Evolutionary conservation across 2,888 invertebrate genomes (phyloP).

Genomic region (Drosophila macrothrix): DNA sequence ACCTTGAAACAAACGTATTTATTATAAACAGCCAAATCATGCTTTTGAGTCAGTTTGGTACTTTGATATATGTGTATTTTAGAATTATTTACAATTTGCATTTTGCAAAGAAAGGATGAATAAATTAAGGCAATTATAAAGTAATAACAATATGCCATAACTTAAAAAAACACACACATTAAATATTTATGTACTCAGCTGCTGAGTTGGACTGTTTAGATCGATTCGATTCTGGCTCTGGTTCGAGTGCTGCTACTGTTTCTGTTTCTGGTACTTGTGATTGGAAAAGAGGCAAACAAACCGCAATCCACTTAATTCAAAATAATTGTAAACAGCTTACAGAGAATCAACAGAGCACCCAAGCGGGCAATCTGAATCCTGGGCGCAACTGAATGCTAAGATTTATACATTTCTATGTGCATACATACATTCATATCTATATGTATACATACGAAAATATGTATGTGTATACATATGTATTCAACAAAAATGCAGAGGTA

Average conservation of each 20-base stretch:
- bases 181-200: slow-evolving; percentile 45
- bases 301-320: slow-evolving; percentile 62
- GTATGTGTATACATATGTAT: slow-evolving; percentile 1
- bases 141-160: slow-evolving; percentile 35
- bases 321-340: slow-evolving; percentile 68
- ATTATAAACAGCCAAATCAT: neutral
- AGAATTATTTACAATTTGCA: neutral
- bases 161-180: slow-evolving; percentile 18
- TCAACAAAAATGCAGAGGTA: slow-evolving; percentile 44
- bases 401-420: slow-evolving; percentile 51
- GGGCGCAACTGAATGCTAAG: slow-evolving; percentile 63
- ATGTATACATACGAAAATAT: slow-evolving; percentile 11
- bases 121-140: slow-evolving; percentile 38
- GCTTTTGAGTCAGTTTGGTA: neutral
- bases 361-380: slow-evolving; percentile 57
- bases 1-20: neutral
- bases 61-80: neutral
- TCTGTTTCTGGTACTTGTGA: neutral
- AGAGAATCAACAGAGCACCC: slow-evolving; percentile 48
- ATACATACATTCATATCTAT: neutral
- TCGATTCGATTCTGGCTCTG: slow-evolving; percentile 10
- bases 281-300: slow-evolving; percentile 32
- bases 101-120: slow-evolving; percentile 20
- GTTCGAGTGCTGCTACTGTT: neutral
- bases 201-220: slow-evolving; percentile 5